A percentile compares a stretch with the other conserved stretches of the same genome.
Evolutionary conservation across 2,113 vertebrate genomes (phyloP).

Genomic region (Campylomormyrus tamandua): DNA sequence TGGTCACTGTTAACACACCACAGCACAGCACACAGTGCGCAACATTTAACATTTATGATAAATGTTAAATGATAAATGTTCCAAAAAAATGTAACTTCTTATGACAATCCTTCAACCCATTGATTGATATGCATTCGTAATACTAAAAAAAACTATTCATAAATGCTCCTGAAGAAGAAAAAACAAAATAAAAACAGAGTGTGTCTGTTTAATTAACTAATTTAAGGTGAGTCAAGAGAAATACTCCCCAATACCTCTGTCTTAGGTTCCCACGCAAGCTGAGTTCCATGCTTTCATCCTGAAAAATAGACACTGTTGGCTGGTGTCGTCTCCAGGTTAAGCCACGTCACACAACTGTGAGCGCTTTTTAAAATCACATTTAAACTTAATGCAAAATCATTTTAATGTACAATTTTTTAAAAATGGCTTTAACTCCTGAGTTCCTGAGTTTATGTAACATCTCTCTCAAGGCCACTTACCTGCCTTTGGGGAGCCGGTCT

Average conservation of each 20-base stretch:
- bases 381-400: background rate
- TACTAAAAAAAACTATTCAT: background rate
- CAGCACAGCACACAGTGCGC: too few relatives aligned
- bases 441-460: background rate
- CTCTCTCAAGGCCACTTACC: constrained; percentile 38
- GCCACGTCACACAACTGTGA: too few relatives aligned
- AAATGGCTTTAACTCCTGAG: background rate
- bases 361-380: background rate
- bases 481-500: constrained; percentile 55
- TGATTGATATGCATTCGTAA: background rate
- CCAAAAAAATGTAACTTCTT: background rate
- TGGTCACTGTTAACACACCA: too few relatives aligned
- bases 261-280: constrained; percentile 52
- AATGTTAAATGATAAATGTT: background rate
- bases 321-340: background rate
- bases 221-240: background rate
- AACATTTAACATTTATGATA: background rate
- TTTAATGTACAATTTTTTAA: background rate
- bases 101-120: background rate
- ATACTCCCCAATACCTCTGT: constrained; percentile 45
- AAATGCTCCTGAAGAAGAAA: background rate
- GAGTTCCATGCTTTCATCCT: constrained; percentile 62
- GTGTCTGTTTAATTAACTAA: background rate
- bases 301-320: constrained; percentile 19
- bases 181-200: background rate